phyloP scores from a whole-genome alignment of 2,113 vertebrate species.

The Axis porcinus region DNA sequence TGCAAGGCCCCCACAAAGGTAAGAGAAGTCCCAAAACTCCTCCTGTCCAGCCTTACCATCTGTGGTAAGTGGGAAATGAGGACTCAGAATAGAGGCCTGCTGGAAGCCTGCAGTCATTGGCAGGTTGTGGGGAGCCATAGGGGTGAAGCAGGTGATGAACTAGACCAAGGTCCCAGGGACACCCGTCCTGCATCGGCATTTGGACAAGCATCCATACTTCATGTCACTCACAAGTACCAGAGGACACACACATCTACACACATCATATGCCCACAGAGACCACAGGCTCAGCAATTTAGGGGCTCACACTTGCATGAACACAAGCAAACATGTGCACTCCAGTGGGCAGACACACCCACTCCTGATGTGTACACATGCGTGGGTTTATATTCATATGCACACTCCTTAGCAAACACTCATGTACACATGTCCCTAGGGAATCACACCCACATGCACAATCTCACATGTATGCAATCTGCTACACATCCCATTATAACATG shows the following conservation, averaged over 20 bases:
- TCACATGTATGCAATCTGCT: neutral
- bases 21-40: neutral
- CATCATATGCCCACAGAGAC: neutral
- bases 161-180: neutral
- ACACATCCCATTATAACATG: too few species aligned
- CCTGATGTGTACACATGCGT: fast-evolving
- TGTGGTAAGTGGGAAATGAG: neutral
- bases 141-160: neutral
- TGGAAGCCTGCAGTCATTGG: neutral
- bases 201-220: neutral
- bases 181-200: neutral
- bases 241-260: neutral
- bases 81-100: neutral
- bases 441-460: too few species aligned
- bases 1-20: neutral
- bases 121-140: fast-evolving
- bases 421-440: neutral
- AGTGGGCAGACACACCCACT: neutral
- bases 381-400: neutral
- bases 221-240: fast-evolving
- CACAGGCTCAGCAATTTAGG: fast-evolving
- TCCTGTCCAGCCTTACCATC: neutral
- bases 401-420: neutral
- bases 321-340: neutral
- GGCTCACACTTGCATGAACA: neutral